A percentile compares a stretch with the other conserved stretches of the same genome.
Conservation (phyloP, 30 jellyfish, hydroid and myxozoan genomes). For the Turritopsis dohrnii region DNA sequence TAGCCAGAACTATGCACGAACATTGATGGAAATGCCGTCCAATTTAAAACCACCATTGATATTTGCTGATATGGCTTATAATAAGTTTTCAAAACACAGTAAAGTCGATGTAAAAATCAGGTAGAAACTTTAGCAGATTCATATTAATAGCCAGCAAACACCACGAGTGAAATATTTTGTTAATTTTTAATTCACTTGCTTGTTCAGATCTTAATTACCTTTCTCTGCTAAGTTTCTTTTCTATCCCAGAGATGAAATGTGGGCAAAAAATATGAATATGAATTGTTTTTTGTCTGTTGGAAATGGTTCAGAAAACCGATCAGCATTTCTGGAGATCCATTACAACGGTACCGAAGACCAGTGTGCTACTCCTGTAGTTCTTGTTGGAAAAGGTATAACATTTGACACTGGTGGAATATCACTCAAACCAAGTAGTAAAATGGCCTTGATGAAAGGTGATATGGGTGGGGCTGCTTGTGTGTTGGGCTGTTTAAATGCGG, state of each 20-base stretch:
- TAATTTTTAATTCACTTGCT: no score
- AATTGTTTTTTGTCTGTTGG: constrained; percentile 92
- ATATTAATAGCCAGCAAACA: no score
- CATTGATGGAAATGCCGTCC: constrained; percentile 89
- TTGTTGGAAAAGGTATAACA: constrained; percentile 94
- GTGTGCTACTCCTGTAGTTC: constrained; percentile 55
- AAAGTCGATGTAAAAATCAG: constrained; percentile 58
- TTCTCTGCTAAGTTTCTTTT: neutral
- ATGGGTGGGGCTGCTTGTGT: constrained; percentile 99
- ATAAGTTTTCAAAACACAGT: constrained; percentile 34
- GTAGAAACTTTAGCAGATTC: constrained; percentile 25
- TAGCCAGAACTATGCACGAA: constrained; percentile 84
- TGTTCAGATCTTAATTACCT: neutral
- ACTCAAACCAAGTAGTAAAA: constrained; percentile 81
- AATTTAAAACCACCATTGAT: constrained; percentile 68
- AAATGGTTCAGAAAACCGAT: constrained; percentile 81
- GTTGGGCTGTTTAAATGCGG: constrained; percentile 77
- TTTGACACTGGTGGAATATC: constrained; percentile 91
- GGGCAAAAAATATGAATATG: constrained; percentile 90
- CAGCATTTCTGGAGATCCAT: constrained; percentile 70
- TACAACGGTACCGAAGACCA: constrained; percentile 48
- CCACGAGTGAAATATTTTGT: no score
- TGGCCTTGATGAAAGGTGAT: constrained; percentile 97
- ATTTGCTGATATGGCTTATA: constrained; percentile 51
- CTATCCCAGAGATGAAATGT: constrained; percentile 52